phyloP scores from a whole-genome alignment of 1,140 invertebrate species.

The Diorhabda elongata region DNA sequence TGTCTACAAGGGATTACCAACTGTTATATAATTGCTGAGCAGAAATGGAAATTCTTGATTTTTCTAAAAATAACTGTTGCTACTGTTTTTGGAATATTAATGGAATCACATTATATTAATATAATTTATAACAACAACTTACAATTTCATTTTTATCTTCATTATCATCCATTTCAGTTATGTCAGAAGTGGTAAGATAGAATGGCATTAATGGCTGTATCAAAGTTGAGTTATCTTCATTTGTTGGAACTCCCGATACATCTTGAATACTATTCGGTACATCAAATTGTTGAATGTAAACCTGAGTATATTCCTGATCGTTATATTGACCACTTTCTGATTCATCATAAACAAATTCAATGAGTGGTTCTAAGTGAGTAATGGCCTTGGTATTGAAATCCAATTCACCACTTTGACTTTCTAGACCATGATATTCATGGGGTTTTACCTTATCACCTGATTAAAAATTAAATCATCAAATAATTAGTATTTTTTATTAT shows the following conservation, averaged over 20 bases:
- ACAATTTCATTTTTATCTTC: slow-evolving; percentile 3
- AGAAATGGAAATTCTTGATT: neutral
- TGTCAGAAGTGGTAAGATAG: slow-evolving; percentile 5
- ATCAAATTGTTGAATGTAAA: neutral
- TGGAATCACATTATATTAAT: neutral
- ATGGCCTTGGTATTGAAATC: neutral
- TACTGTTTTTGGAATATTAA: neutral
- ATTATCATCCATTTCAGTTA: slow-evolving; percentile 11
- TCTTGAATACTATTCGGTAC: neutral
- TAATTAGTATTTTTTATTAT: too few relatives aligned
- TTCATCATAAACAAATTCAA: slow-evolving; percentile 16
- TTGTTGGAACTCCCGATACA: neutral
- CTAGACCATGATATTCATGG: too few relatives aligned
- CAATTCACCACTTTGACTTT: too few relatives aligned
- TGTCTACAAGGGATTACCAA: neutral
- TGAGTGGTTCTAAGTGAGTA: slow-evolving; percentile 5
- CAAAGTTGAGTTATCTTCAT: neutral
- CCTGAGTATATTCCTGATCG: neutral
- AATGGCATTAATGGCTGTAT: slow-evolving; percentile 16
- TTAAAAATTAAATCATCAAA: too few relatives aligned
- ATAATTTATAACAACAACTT: neutral
- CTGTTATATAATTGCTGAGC: neutral
- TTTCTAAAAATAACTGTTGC: neutral
- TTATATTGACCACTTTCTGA: neutral
- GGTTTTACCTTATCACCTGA: too few relatives aligned